Base-by-base conservation (phyloP, 2,888 invertebrate species). In the Ephialtes manifestator region DNA sequence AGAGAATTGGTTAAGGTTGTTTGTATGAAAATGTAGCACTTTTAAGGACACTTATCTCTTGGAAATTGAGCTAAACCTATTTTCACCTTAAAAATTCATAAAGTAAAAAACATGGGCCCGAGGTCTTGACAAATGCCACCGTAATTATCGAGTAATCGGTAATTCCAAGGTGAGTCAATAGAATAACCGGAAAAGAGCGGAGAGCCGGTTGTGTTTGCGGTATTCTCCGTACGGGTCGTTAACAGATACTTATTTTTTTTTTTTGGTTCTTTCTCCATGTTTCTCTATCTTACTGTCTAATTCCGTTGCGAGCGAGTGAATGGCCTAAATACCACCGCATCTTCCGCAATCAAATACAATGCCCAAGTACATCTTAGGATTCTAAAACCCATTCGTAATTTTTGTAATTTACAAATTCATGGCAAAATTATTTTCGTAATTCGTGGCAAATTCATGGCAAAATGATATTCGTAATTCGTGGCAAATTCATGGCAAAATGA, bases 131-230 rank as follows among this genome's bases (percentile, higher is more conserved):
- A 24, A 76, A 65, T 51, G 18, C 31, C 31, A 60, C n/a, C 48
- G 75, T 24, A 31, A 76, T 76, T 53, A 76, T 53, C 75, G 63
- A 51, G 20, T 48, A 65, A 65, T 65, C 65, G 75, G 48, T 51
- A 76, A 63, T 65, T 53, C 65, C 51, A n/a, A 15, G 20, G 39
- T 80, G 79, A 80, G 63, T 65, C 79, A 72, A 79, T 46, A 35
- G 53, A 72, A 79, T 39, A 65, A 72, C 63, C 63, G 65, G 71
- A 65, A 63, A 65, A 53, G 53, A 63, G 51, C n/a, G 43, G 63
- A 63, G 60, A 65, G 79, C 65, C 71, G 79, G 71, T 80, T 72
- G 63, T 55, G 63, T 15, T 78, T 78, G 71, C 70, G 71, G 39
- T 53, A 72, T 77, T 80, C 60, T 20, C 15, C 20, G 35, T 71